phyloP scores from a whole-genome alignment of 2,113 vertebrate species.

The Hippocampus guttulatus region DNA sequence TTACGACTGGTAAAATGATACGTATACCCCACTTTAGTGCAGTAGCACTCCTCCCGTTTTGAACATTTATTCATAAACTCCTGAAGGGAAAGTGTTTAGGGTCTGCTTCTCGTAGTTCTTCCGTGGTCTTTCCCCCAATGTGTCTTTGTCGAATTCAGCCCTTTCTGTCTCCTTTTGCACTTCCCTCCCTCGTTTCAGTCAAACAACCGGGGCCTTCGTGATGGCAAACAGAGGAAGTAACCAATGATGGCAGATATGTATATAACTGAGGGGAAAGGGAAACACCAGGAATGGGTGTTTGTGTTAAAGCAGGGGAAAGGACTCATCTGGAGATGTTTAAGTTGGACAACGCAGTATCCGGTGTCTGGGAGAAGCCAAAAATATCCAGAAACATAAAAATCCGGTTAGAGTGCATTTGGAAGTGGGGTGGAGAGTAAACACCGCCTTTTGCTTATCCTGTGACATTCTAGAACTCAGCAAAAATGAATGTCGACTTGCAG shows the following conservation, averaged over 20 bases:
- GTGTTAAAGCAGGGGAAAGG: constrained; percentile 53
- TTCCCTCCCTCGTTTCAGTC: constrained; percentile 12
- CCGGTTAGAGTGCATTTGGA: constrained; percentile 5
- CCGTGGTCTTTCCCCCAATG: background rate
- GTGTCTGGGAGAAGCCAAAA: constrained; percentile 68
- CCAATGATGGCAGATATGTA: constrained; percentile 60
- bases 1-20: no score
- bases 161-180: background rate
- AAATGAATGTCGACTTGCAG: constrained; percentile 19
- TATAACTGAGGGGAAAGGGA: constrained; percentile 28
- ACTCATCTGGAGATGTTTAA: constrained; percentile 76
- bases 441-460: constrained; percentile 50
- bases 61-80: constrained; percentile 26
- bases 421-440: constrained; percentile 41
- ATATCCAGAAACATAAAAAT: constrained; percentile 65
- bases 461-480: constrained; percentile 40
- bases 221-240: constrained; percentile 57
- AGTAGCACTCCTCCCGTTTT: background rate
- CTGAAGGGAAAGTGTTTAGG: background rate
- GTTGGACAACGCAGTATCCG: constrained; percentile 70
- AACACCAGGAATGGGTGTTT: constrained; percentile 27
- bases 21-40: background rate
- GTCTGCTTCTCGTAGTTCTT: constrained; percentile 12
- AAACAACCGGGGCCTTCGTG: constrained; percentile 57
- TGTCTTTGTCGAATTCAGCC: constrained; percentile 15